phyloP scores from a whole-genome alignment of 2,113 vertebrate species.

The Apteryx owenii region DNA sequence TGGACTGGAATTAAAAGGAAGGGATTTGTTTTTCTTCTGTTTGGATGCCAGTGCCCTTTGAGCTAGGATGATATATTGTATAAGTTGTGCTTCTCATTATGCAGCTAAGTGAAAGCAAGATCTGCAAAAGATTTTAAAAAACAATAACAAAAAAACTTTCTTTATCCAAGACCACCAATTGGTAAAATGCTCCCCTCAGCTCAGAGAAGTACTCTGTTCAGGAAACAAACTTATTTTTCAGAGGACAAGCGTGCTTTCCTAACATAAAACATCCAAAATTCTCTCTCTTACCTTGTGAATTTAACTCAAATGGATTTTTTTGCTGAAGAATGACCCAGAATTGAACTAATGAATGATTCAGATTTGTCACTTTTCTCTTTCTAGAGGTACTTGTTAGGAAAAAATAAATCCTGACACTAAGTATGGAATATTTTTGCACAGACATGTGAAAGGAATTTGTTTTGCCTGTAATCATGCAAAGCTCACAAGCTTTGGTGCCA shows the following conservation, averaged over 20 bases:
- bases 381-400: background rate
- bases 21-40: slow-evolving; percentile 20
- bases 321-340: background rate
- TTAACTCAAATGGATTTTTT: background rate
- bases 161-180: background rate
- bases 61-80: background rate
- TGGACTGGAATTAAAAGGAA: slow-evolving; percentile 47
- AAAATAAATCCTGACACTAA: background rate
- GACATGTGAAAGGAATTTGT: background rate
- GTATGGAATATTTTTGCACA: background rate
- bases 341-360: too few relatives aligned
- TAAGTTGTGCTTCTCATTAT: background rate
- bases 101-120: background rate
- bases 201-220: background rate
- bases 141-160: background rate
- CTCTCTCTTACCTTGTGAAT: background rate
- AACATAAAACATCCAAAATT: background rate
- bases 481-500: background rate
- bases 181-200: background rate
- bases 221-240: background rate
- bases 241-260: too few relatives aligned
- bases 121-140: background rate
- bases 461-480: background rate
- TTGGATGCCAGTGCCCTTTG: background rate
- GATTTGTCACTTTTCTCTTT: background rate